Evolutionary conservation across 2,888 invertebrate genomes (phyloP), one percentile per base, ranked within the genome.

Genomic region (Andricus quercusramuli): DNA sequence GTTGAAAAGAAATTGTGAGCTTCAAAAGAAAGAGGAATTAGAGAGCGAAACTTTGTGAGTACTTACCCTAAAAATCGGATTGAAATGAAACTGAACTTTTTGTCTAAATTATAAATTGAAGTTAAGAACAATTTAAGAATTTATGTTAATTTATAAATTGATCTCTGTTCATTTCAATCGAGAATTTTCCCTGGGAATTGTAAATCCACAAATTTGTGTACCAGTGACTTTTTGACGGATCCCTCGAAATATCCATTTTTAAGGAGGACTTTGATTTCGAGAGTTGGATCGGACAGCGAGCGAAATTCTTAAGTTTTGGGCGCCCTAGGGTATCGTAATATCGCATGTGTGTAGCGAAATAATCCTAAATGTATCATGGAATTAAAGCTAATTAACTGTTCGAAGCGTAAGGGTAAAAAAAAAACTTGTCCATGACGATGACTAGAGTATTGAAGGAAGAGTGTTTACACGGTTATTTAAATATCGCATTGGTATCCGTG

Each of bases 341-440:
- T 88, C 87, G 85, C 88, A 87, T 88, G 87, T 87, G 86, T 89
- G 87, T 90, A 90, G 87, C 83, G 79, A 86, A 86, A 85, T 85
- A 87, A 87, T 87, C 87, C 82, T 86, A 87, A 87, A 86, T 89
- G 87, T 89, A 87, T 86, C 87, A 85, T 85, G 86, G 86, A 87
- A 87, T 85, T 88, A 87, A 86, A 84, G 83, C 85, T 86, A 85
- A 83, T 80, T 84, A 86, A 83, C 83, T 67, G 82, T 80, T 82
- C 77, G 82, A 79, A 56, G 74, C 77, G 37, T 80, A 66, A 77
- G 51, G 37, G 37, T 76, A 81, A 47, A 65, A 66, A 29, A 66
- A 77, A 76, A 77, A 76, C 79, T 67, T 85, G 86, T 87, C 85
- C 85, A 86, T 84, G 85, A 86, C 83, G 74, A 79, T 80, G 79